Percentiles rank a stretch among this genome's conserved stretches.
Evolutionary conservation across 2,888 invertebrate genomes (phyloP).

Genomic region (Schizaphis graminum): DNA sequence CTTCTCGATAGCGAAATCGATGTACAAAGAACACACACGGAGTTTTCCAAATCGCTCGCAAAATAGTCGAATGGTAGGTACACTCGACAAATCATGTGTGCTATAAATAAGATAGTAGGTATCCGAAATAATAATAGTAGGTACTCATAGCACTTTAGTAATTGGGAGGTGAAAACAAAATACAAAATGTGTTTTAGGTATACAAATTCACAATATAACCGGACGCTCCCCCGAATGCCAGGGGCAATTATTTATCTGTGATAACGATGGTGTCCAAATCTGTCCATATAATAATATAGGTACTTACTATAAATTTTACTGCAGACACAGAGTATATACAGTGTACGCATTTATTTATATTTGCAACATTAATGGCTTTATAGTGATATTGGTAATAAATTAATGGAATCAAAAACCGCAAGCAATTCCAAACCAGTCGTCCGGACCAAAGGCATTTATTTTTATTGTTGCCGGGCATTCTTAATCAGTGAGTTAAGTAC

Average conservation of each 20-base stretch:
- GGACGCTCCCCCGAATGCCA: background rate
- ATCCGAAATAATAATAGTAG: background rate
- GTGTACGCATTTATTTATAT: background rate
- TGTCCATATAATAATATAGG: background rate
- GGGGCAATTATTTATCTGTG: background rate
- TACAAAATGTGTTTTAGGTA: background rate
- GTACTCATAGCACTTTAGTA: background rate
- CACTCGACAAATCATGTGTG: background rate
- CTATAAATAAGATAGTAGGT: background rate
- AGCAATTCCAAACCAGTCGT: constrained; percentile 30
- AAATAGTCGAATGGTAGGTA: background rate
- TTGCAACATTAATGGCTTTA: constrained; percentile 23
- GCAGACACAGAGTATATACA: background rate
- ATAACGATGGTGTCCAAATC: background rate
- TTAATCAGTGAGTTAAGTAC: background rate
- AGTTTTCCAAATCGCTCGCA: background rate
- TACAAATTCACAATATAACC: background rate
- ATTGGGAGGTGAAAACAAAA: background rate
- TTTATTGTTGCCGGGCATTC: constrained; percentile 40
- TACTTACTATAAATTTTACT: background rate
- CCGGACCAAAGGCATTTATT: background rate
- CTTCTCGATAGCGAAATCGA: background rate
- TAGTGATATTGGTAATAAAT: constrained; percentile 37
- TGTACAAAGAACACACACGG: background rate
- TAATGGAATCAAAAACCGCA: constrained; percentile 25